Conservation (phyloP, 2,797 vertebrate species). For the Bradypus variegatus region DNA sequence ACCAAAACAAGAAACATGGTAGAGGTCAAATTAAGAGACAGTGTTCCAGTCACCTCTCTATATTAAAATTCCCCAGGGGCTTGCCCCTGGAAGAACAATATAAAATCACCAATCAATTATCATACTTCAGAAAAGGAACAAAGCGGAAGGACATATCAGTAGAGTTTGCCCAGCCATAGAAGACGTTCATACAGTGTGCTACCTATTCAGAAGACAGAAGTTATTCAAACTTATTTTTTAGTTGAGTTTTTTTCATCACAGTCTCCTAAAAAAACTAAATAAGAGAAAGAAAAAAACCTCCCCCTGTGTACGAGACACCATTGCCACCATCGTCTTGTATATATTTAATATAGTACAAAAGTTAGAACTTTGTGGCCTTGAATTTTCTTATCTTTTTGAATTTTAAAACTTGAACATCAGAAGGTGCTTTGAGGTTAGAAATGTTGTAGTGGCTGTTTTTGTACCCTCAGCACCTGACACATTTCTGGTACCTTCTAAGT, state of each 20-base stretch:
- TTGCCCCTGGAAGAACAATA: fast-evolving
- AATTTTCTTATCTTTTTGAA: fast-evolving
- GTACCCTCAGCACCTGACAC: fast-evolving
- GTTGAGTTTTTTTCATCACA: not conserved
- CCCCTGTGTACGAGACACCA: no score
- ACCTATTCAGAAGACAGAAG: not conserved
- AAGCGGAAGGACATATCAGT: no score
- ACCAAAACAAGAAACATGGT: no score
- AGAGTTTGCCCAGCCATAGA: not conserved
- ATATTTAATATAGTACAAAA: not conserved
- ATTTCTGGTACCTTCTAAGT: fast-evolving
- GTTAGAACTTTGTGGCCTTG: no score
- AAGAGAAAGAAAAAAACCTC: not conserved
- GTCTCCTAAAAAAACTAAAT: not conserved
- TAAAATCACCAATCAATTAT: fast-evolving
- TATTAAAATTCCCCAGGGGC: no score
- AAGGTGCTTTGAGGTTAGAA: not conserved
- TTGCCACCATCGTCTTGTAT: not conserved
- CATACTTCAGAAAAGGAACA: not conserved
- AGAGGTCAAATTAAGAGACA: no score
- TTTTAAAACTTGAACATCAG: not conserved
- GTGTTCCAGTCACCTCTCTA: not conserved
- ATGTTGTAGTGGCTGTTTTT: fast-evolving
- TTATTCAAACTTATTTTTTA: not conserved
- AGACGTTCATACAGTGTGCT: not conserved